A percentile compares a stretch with the other conserved stretches of the same genome.
phyloP scores from a whole-genome alignment of 30 jellyfish, hydroid and myxozoan genomes.

The Rhopilema esculentum region DNA sequence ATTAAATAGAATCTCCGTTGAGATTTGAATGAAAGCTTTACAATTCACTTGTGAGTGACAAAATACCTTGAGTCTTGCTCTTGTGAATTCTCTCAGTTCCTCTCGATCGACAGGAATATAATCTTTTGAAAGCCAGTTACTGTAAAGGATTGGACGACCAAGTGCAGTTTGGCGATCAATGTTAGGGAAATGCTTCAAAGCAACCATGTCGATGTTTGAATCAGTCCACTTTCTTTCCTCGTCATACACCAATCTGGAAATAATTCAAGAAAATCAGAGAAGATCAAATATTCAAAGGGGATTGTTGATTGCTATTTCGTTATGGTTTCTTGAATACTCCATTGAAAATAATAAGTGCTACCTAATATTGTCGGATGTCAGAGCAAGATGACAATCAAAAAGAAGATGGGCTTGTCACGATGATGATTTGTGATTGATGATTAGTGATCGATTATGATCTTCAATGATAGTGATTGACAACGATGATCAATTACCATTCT shows the following conservation, averaged over 20 bases:
- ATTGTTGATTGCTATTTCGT: background rate
- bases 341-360: too few relatives aligned
- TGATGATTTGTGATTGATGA: too few relatives aligned
- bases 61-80: slow-evolving; percentile 92
- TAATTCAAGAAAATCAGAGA: background rate
- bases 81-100: slow-evolving; percentile 87
- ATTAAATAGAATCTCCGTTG: too few relatives aligned
- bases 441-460: too few relatives aligned
- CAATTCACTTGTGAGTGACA: too few relatives aligned
- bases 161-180: slow-evolving; percentile 81
- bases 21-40: too few relatives aligned
- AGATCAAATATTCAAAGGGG: too few relatives aligned
- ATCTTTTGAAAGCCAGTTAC: slow-evolving; percentile 99
- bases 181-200: slow-evolving; percentile 95
- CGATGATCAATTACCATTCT: background rate
- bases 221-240: slow-evolving; percentile 98
- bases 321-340: too few relatives aligned
- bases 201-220: slow-evolving; percentile 84
- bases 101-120: slow-evolving; percentile 95
- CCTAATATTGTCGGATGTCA: too few relatives aligned
- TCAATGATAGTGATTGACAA: background rate
- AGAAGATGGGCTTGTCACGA: too few relatives aligned
- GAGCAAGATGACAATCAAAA: background rate
- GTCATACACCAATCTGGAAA: slow-evolving; percentile 81
- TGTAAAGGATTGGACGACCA: slow-evolving; percentile 92